These are phyloP conservation scores for Drosophila ercepeae DNA, from an alignment of 1,140 invertebrate species.

Conservation along the genomic window DNA sequence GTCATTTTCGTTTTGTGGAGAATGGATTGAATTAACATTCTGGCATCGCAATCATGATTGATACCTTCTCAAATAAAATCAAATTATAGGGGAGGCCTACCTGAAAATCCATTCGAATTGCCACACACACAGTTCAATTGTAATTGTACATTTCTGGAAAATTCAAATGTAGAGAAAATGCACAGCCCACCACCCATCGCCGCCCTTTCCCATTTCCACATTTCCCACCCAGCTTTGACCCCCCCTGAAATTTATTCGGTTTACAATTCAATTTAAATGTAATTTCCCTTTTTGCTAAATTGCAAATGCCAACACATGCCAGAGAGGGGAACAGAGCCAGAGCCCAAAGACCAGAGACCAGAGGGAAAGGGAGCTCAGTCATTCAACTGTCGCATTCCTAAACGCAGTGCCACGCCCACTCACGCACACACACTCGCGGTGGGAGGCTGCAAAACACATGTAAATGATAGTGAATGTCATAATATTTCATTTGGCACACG, in stretches of 20 bases:
- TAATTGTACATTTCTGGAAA: conserved; percentile 31
- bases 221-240: neutral
- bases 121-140: conserved; percentile 24
- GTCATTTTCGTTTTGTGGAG: conserved; percentile 4
- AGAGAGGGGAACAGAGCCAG: conserved; percentile 5
- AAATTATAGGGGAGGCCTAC: conserved; percentile 29
- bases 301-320: conserved; percentile 41
- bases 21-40: neutral
- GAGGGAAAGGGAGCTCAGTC: conserved; percentile 4
- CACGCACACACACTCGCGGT: conserved; percentile 6
- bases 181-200: neutral
- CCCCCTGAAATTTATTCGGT: conserved; percentile 40
- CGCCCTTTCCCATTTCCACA: neutral
- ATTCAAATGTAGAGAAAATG: conserved; percentile 13
- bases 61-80: conserved; percentile 34
- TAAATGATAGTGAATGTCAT: conserved; percentile 61
- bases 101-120: conserved; percentile 19
- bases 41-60: neutral
- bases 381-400: conserved; percentile 41
- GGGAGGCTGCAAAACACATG: conserved; percentile 40
- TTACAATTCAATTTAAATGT: conserved; percentile 80
- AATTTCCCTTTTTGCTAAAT: conserved; percentile 76
- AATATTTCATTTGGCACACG: conserved; percentile 71
- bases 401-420: conserved; percentile 49
- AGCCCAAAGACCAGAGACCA: neutral